Percentiles rank a stretch among this genome's conserved stretches.
These are phyloP conservation scores for Chaetophractus vellerosus DNA, from an alignment of 2,797 vertebrate species.

Conservation along the genomic window DNA sequence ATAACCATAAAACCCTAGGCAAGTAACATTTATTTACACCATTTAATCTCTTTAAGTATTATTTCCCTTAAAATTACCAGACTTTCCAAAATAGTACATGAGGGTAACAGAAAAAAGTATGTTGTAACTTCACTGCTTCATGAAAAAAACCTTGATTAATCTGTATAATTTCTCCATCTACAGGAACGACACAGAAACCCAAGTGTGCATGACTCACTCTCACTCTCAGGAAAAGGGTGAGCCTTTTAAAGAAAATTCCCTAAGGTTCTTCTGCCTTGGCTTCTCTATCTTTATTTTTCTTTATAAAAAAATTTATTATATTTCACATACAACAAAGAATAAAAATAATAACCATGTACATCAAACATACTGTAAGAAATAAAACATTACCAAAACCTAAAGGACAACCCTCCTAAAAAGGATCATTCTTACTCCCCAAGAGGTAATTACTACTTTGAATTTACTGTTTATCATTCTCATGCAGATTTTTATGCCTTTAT, in stretches of 20 bases:
- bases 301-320: background rate
- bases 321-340: constrained; percentile 17
- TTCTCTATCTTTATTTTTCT: background rate
- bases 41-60: background rate
- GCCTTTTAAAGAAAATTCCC: background rate
- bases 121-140: background rate
- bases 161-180: background rate
- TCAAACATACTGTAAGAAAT: background rate
- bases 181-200: background rate
- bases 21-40: background rate
- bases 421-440: background rate
- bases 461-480: background rate
- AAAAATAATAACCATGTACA: constrained; percentile 1
- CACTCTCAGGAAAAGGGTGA: background rate
- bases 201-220: background rate
- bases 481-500: background rate
- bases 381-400: background rate
- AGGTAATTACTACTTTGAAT: background rate
- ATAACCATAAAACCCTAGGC: background rate
- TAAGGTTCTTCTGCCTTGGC: background rate
- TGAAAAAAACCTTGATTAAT: background rate
- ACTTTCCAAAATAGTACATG: background rate
- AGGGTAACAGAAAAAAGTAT: background rate
- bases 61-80: background rate
- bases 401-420: background rate